Percentiles rank a stretch among this genome's conserved stretches.
phyloP scores from a whole-genome alignment of 2,888 invertebrate genomes.

The Hesperia comma region DNA sequence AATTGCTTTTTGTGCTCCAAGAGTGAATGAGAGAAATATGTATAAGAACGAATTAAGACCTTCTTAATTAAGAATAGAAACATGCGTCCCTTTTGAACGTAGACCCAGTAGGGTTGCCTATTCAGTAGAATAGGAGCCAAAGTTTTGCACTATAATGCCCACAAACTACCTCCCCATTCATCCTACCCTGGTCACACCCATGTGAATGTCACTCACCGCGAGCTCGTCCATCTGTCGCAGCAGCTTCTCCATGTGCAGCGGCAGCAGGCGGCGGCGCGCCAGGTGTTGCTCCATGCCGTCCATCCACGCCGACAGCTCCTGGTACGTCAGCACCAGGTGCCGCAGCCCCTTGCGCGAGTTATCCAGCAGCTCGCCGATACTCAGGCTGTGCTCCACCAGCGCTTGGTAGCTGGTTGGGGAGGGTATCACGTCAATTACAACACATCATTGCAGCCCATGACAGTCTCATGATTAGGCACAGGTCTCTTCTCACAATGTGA shows the following conservation, averaged over 20 bases:
- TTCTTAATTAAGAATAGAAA: too few species aligned
- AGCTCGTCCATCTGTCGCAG: constrained; percentile 96
- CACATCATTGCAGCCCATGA: too few species aligned
- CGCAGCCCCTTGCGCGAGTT: constrained; percentile 94
- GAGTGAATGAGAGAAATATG: too few species aligned
- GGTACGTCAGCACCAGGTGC: constrained; percentile 94
- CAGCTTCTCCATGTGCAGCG: constrained; percentile 95
- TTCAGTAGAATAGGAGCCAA: too few species aligned
- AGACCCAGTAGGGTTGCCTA: too few species aligned
- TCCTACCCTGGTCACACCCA: neutral
- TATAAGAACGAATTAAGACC: too few species aligned
- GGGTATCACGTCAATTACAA: too few species aligned
- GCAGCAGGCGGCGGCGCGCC: constrained; percentile 90
- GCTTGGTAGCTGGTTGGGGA: constrained; percentile 85
- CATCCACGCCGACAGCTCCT: constrained; percentile 98
- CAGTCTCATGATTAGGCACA: too few species aligned
- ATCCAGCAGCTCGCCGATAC: constrained; percentile 90
- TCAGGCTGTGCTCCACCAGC: constrained; percentile 93
- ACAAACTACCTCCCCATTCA: neutral
- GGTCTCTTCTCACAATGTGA: too few species aligned
- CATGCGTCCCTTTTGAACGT: too few species aligned
- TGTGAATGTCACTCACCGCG: constrained; percentile 83
- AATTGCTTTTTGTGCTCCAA: too few species aligned
- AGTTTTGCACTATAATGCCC: too few species aligned
- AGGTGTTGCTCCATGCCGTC: constrained; percentile 94